Percentiles rank a stretch among this genome's conserved stretches.
phyloP scores from a whole-genome alignment of 2,888 invertebrate genomes.

The Coelopa pilipes region DNA sequence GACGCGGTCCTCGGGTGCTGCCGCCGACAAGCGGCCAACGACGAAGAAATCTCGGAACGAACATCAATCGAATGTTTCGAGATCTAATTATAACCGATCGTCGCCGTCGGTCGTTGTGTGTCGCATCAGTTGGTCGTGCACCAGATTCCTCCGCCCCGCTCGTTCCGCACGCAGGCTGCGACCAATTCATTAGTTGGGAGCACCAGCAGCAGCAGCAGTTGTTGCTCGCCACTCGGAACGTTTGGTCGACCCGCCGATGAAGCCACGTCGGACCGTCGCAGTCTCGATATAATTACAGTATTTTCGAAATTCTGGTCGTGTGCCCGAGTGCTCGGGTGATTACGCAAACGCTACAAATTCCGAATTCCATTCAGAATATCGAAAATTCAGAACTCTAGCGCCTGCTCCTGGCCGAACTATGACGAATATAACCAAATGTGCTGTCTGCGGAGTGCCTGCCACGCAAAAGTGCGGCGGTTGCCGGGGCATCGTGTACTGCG shows the following conservation, averaged over 20 bases:
- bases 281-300: too few species aligned
- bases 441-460: conserved; percentile 73
- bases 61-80: neutral
- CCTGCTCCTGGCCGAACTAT: neutral
- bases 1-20: too few species aligned
- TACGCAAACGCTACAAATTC: conserved; percentile 47
- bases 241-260: conserved; percentile 1
- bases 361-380: conserved; percentile 1
- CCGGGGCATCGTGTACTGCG: conserved; percentile 76
- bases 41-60: neutral
- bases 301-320: too few species aligned
- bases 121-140: neutral
- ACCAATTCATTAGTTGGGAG: neutral
- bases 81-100: conserved; percentile 6
- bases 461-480: conserved; percentile 77
- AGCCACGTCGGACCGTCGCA: too few species aligned
- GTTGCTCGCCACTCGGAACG: conserved; percentile 8
- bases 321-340: conserved; percentile 35
- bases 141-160: neutral
- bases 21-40: too few species aligned
- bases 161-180: neutral
- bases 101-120: neutral
- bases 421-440: conserved; percentile 68
- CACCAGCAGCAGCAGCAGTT: conserved; percentile 19
- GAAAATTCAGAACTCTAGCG: neutral